These are phyloP conservation scores for Crossaster papposus DNA, from an alignment of 53 echinoderm and acorn worm species.

Conservation along the genomic window DNA sequence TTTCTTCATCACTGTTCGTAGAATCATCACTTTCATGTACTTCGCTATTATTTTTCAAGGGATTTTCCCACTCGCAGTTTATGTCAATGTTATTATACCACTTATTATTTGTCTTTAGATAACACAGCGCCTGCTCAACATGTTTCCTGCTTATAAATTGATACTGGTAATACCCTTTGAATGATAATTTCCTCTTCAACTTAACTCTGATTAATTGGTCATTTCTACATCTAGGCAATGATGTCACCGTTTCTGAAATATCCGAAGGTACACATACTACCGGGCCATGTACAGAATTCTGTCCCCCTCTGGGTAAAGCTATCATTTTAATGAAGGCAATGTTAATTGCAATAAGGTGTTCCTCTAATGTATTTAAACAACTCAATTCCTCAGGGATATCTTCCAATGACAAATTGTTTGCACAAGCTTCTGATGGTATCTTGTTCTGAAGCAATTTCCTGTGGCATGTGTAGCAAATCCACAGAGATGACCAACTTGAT, in stretches of 20 bases:
- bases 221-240: slow-evolving; percentile 42
- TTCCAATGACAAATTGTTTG: slow-evolving; percentile 44
- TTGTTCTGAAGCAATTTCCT: slow-evolving; percentile 52
- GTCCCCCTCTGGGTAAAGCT: slow-evolving; percentile 27
- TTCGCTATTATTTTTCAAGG: slow-evolving; percentile 20
- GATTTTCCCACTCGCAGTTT: slow-evolving; percentile 54
- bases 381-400: slow-evolving; percentile 42
- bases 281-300: slow-evolving; percentile 25
- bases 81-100: slow-evolving; percentile 55
- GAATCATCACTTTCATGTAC: background rate
- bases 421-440: slow-evolving; percentile 36
- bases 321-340: slow-evolving; percentile 37
- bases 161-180: slow-evolving; percentile 68
- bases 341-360: slow-evolving; percentile 68
- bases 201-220: slow-evolving; percentile 69
- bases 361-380: slow-evolving; percentile 46
- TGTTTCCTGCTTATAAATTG: slow-evolving; percentile 68
- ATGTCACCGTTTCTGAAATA: slow-evolving; percentile 8
- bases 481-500: slow-evolving; percentile 53
- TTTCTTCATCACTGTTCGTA: background rate
- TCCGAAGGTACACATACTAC: slow-evolving; percentile 22
- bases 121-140: slow-evolving; percentile 54
- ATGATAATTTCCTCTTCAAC: slow-evolving; percentile 70
- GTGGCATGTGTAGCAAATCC: slow-evolving; percentile 74
- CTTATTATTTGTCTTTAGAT: slow-evolving; percentile 59